Base-by-base conservation (phyloP, 2,113 vertebrate genomes). In the Pseudorhombus dupliciocellatus region DNA sequence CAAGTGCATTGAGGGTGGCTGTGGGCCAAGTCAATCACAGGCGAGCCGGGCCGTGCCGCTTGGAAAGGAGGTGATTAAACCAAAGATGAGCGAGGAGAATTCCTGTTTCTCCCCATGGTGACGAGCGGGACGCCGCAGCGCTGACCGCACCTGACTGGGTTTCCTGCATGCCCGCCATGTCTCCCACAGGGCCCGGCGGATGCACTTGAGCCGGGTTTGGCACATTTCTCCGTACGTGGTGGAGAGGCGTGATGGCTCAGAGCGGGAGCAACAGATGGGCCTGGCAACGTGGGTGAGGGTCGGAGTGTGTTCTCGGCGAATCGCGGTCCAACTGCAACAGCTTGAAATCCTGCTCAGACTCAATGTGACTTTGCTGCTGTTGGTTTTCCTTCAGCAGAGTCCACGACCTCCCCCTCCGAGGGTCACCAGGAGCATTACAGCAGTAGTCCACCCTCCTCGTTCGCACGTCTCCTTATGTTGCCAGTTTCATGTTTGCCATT, bases 251-350 rank as follows among this genome's bases (percentile, higher is more conserved):
- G 50, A 64, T 56, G 56, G 65, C 65, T 84, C 50, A 14, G 74
- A 73, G 63, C 22, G 21, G 54, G 22, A 77, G 78, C 79, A 84
- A 77, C 88, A 89, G 85, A 90, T 91, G 87, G 86, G 58, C 72
- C 50, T 76, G 80, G 71, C 75, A 68, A 25, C 10, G 7, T 4
- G 12, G 57, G 28, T n/a, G 51, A 44, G 34, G 56, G 26, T 26
- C 24, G 37, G 31, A 67, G 53, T 62, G 46, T 61, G 59, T 80
- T 84, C 44, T n/a, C 55, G 34, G 53, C 24, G 46, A 77, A 61
- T 68, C 60, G n/a, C 57, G 60, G 34, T 83, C 75, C 59, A 83
- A 71, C 51, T 71, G 65, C 66, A 86, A 69, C 83, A 88, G 82
- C 73, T 86, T 87, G 75, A 87, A 81, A 82, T 79, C 48, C 70